Evolutionary conservation across 1,140 invertebrate genomes (phyloP), one percentile per base, ranked within the genome.

Genomic region (Drosophila auraria): DNA sequence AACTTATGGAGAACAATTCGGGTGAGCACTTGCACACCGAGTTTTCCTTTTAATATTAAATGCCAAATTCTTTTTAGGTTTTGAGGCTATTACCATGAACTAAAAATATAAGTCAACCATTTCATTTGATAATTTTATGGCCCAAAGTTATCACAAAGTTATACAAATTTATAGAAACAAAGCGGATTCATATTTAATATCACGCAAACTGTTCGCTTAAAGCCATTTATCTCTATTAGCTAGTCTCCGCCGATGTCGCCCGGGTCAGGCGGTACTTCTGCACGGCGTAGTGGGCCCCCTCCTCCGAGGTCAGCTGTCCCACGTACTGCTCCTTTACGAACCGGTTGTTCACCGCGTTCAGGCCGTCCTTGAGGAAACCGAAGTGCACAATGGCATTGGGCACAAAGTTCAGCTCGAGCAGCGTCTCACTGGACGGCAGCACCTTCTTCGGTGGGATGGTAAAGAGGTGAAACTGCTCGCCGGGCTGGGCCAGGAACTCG

Each of bases 321-420:
- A 71, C 60, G 51, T 63, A 91, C 66, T 82, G 65, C 14, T 87
- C 75, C 53, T 87, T 47, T 15, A 91, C n/a, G 15, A 75, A 84
- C 25, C 58, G 50, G 45, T 87, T 69, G 5, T 50, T 62, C 15
- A 58, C 60, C 5, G 58, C 49, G 42, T 84, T 89, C 0, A 80
- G 68, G 4, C 50, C 56, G 65, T 93, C 92, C 59, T 91, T 62
- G 0, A 91, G 92, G 79, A 76, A 94, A 57, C 94, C 93, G 91
- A 97, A 97, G 93, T 97, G 95, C 80, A 97, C 90, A 33, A 96
- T 94, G 33, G 96, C 96, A 78, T 95, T 95, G 30, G 97, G 97
- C 15, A 97, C 96, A 91, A 96, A 95, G 84, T 95, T 95, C 42
- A 95, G 94, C 86, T 96, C 95, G 44, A 96, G 83, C 49, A 97